Evolutionary conservation across 2,797 vertebrate genomes (phyloP).

Genomic region (Manis javanica): DNA sequence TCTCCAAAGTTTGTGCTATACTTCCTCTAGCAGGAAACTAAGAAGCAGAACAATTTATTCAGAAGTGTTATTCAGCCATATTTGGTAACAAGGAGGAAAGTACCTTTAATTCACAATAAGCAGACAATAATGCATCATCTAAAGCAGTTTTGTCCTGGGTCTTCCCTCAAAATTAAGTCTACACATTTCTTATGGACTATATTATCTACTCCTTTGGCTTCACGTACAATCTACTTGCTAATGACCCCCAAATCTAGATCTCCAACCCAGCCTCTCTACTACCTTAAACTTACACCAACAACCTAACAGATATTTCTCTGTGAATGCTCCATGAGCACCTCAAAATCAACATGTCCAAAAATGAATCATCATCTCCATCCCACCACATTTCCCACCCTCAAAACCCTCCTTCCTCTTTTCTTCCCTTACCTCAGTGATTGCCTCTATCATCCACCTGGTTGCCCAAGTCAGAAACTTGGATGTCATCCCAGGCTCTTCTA

Average conservation of each 20-base stretch:
- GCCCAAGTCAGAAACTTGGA: background rate
- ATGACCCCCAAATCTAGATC: background rate
- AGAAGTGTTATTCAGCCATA: background rate
- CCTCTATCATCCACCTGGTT: background rate
- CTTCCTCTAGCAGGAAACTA: background rate
- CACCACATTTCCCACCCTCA: background rate
- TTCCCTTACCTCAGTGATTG: background rate
- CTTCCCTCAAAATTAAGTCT: background rate
- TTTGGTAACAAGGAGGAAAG: slow-evolving; percentile 23
- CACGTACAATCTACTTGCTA: background rate
- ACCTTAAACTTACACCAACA: slow-evolving; percentile 27
- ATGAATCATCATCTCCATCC: background rate
- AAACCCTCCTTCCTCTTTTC: background rate
- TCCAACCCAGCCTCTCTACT: background rate
- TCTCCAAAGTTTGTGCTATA: background rate
- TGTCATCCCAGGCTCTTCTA: background rate
- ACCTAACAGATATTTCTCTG: background rate
- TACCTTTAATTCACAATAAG: background rate
- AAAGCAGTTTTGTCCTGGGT: background rate
- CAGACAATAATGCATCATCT: background rate
- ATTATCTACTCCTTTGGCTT: background rate
- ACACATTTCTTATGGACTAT: background rate
- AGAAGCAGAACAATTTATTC: background rate
- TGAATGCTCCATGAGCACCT: background rate
- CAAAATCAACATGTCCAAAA: background rate